phyloP scores from a whole-genome alignment of 1,140 invertebrate genomes.

The Rhopalosiphum padi region DNA sequence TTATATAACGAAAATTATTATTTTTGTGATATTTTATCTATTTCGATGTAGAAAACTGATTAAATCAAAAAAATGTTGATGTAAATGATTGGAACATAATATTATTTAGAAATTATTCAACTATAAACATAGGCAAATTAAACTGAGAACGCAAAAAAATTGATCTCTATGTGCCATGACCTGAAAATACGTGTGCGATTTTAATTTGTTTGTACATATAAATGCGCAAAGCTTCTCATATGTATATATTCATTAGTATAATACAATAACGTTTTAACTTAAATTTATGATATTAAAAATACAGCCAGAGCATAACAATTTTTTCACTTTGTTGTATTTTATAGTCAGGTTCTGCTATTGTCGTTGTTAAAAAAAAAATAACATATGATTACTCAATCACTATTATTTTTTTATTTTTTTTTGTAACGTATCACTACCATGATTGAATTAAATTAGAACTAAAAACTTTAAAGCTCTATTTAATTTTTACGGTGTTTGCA shows the following conservation, averaged over 20 bases:
- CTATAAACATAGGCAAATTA: neutral
- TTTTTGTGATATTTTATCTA: neutral
- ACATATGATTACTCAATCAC: neutral
- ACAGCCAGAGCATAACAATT: neutral
- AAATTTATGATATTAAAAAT: conserved; percentile 13
- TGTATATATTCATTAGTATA: conserved; percentile 12
- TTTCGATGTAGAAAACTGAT: neutral
- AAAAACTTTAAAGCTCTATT: neutral
- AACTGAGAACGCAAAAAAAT: neutral
- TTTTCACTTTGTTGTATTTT: neutral
- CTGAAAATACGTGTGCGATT: neutral
- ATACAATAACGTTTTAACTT: conserved; percentile 1
- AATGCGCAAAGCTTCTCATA: neutral
- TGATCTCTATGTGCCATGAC: neutral
- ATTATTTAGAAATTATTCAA: neutral
- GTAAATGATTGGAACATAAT: neutral
- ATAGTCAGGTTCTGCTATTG: neutral
- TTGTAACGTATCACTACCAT: neutral
- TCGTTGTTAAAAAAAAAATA: neutral
- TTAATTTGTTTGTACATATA: neutral
- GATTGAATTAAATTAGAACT: neutral
- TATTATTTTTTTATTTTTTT: neutral
- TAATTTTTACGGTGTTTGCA: neutral
- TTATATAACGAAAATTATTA: neutral
- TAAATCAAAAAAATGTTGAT: neutral